These are phyloP conservation scores for Myotis vivesi DNA, from an alignment of 2,797 vertebrate genomes.

Conservation along the genomic window DNA sequence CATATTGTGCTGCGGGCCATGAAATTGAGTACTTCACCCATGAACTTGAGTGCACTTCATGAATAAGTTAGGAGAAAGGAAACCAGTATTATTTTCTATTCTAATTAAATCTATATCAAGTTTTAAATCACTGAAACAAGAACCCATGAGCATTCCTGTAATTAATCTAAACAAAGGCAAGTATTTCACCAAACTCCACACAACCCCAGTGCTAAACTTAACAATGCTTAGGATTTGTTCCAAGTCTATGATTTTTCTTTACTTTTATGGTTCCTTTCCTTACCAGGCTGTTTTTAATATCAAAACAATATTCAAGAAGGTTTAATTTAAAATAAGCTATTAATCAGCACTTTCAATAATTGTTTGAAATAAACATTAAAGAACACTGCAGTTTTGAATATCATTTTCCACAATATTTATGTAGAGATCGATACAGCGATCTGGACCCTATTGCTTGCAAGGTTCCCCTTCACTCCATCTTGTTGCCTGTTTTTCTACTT, in stretches of 20 bases:
- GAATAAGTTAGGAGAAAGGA: neutral
- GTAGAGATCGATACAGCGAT: neutral
- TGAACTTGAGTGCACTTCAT: neutral
- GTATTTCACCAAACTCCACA: neutral
- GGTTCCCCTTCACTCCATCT: neutral
- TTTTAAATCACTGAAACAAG: neutral
- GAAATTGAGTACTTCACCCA: neutral
- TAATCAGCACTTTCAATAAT: neutral
- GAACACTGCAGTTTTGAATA: neutral
- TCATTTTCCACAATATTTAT: neutral
- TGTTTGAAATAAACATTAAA: neutral
- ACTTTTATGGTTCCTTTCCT: neutral
- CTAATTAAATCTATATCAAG: neutral
- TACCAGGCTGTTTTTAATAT: neutral
- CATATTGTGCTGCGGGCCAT: too few species aligned
- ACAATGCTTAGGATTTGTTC: neutral
- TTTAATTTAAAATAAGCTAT: neutral
- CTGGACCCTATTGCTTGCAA: neutral
- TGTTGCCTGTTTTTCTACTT: neutral
- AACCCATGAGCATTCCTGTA: neutral
- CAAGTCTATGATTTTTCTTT: neutral
- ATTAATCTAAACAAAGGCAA: neutral
- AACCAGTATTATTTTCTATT: neutral
- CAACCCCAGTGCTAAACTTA: neutral
- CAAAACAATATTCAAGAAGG: neutral